Evolutionary conservation across 92 coral and sea anemone genomes (phyloP), one percentile per base, ranked within the genome.

Genomic region (Ricordea florida): DNA sequence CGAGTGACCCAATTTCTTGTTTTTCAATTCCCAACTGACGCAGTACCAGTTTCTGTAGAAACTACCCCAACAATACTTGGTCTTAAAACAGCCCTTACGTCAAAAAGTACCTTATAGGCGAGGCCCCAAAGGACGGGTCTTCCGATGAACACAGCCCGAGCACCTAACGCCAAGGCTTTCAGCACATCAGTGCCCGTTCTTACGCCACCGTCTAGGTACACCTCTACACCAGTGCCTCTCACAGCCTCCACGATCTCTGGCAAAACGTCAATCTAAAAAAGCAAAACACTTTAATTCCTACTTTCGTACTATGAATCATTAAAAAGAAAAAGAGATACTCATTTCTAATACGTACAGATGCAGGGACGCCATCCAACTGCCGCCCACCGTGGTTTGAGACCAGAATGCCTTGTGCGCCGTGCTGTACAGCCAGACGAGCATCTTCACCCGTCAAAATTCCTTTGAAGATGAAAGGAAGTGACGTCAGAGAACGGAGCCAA

Each of bases 331-430:
- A 6, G 26, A 6, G 44, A 6, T 18, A 26, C 36, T 27, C 3
- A 10, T 8, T 13, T 50, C 10, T 8, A 21, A 21, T 24, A 68
- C 75, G 18, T 81, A 80, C 85, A 46, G 85, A 59, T 7, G 85
- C 85, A n/a, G 64, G 38, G 28, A 70, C 57, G 21, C 72, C 79
- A 70, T 80, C 85, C 5, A 80, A 66, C 40, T 69, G 72, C 50
- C 85, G 57, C 21, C 71, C 85, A 58, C 85, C 85, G 50, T 80
- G 85, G 61, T 80, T 80, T 4, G 85, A 80, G 5, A 80, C 85
- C 49, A 80, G 18, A 27, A 80, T 80, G 9, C 72, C 85, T 47
- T 70, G 62, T 21, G 50, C 79, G n/a, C 85, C 85, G 50, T 59
- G 62, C 30, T 60, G 71, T 37, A 80, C 69, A 9, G 79, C 85